A percentile compares a stretch with the other conserved stretches of the same genome.
Evolutionary conservation across 1,140 invertebrate genomes (phyloP).

Genomic region (Ganaspis sp.): DNA sequence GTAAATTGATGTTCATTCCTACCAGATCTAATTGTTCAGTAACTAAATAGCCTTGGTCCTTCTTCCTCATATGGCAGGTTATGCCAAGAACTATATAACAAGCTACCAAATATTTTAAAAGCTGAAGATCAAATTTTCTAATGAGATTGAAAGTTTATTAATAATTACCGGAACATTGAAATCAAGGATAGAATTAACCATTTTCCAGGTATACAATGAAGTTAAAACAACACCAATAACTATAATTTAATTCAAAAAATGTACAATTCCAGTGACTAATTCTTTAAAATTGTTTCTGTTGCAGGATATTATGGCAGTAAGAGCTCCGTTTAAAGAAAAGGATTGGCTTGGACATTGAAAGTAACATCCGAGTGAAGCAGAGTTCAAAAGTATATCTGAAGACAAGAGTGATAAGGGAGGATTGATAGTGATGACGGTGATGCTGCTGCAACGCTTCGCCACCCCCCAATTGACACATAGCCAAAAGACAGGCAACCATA

Average conservation of each 20-base stretch:
- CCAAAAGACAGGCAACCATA: conserved; percentile 70
- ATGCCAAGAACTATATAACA: too few species aligned
- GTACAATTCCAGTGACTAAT: neutral
- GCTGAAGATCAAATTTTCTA: too few species aligned
- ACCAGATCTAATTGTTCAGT: too few species aligned
- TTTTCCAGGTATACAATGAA: too few species aligned
- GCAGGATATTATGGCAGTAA: neutral
- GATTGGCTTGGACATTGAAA: neutral
- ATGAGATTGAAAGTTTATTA: too few species aligned
- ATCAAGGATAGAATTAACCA: too few species aligned
- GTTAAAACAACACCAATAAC: too few species aligned
- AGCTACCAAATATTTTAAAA: too few species aligned
- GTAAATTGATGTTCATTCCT: too few species aligned
- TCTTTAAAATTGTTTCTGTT: neutral
- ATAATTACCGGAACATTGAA: too few species aligned
- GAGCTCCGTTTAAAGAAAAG: neutral
- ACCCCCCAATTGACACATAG: conserved; percentile 74
- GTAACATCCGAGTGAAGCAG: neutral
- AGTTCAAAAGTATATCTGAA: conserved; percentile 40
- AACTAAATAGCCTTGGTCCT: too few species aligned
- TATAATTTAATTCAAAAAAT: neutral
- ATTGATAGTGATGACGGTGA: conserved; percentile 76
- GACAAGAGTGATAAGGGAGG: conserved; percentile 60
- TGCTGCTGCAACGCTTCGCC: conserved; percentile 76
- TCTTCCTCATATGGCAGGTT: too few species aligned